Evolutionary conservation across 2,797 vertebrate genomes (phyloP), one percentile per base, ranked within the genome.

Genomic region (Cuniculus paca): DNA sequence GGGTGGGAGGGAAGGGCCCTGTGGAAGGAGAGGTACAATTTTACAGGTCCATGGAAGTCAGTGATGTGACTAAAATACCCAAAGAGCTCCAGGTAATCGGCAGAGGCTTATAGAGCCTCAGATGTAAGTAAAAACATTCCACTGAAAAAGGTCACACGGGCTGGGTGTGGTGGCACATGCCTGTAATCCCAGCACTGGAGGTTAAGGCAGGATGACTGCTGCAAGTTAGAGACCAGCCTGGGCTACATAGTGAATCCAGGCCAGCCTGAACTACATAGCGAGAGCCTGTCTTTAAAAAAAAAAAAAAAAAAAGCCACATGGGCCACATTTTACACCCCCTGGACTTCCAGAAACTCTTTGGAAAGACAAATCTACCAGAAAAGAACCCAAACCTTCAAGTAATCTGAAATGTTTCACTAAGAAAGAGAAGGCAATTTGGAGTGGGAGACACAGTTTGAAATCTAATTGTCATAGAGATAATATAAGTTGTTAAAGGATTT

Each of bases 351-450:
- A 60, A 91, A 84, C 22, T 87, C 75, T 65, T 58, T 34, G 48
- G 68, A 70, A 96, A 93, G 50, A 83, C 14, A 74, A 52, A 74
- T 39, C 54, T 52, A 91, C 60, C 72, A 88, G 88, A 85, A 88
- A 95, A 92, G 70, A 74, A 74, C 34, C 5, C 22, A 85, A 68
- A 63, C 14, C 16, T 34, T 42, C n/a, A 26, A 58, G 22, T 22
- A 58, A 39, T 78, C 7, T 60, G 60, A 88, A 87, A 72, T 61
- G 45, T 79, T 80, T 91, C 50, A 45, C 7, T 75, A 82, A 77
- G 58, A 61, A 75, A 78, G 79, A 72, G 42, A 82, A 74, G 34
- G 54, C 2, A 24, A 39, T n/a, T 28, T 60, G 42, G 45, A 79
- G 39, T 52, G 60, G 54, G 24, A 94, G 65, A n/a, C n/a, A n/a